Evolutionary conservation across 2,797 vertebrate genomes (phyloP).

Genomic region (Sebastes umbrosus): DNA sequence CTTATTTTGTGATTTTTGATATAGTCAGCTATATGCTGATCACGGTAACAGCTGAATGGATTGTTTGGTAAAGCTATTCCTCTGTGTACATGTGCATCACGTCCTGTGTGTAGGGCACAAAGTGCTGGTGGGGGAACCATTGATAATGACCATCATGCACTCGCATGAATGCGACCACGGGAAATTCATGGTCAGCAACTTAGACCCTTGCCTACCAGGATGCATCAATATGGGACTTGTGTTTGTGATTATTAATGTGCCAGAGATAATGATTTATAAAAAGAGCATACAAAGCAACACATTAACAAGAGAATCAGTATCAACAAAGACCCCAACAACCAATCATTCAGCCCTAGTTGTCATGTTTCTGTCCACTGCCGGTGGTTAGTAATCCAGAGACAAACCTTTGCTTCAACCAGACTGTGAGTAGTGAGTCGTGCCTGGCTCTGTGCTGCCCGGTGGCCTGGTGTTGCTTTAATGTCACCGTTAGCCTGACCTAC

Average conservation of each 20-base stretch:
- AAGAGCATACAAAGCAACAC: background rate
- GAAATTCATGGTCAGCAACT: background rate
- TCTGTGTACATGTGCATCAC: background rate
- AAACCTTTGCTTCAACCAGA: background rate
- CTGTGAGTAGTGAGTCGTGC: background rate
- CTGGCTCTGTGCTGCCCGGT: background rate
- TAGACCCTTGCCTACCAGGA: background rate
- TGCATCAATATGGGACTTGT: background rate
- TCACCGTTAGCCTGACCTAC: conserved; percentile 11
- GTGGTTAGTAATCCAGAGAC: background rate
- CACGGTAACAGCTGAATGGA: background rate
- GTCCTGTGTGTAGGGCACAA: background rate
- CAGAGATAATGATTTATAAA: background rate
- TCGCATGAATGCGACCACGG: background rate
- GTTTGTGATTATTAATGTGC: background rate
- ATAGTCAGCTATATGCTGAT: background rate
- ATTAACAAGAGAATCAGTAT: background rate
- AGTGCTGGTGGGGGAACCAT: background rate
- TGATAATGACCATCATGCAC: background rate
- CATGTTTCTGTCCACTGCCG: background rate
- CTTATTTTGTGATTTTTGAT: background rate
- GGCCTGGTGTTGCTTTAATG: background rate
- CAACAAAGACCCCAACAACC: background rate
- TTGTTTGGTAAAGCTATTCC: background rate
- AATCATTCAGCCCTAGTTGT: background rate